phyloP scores from a whole-genome alignment of 2,797 vertebrate species.

The Chloroceryle inda region DNA sequence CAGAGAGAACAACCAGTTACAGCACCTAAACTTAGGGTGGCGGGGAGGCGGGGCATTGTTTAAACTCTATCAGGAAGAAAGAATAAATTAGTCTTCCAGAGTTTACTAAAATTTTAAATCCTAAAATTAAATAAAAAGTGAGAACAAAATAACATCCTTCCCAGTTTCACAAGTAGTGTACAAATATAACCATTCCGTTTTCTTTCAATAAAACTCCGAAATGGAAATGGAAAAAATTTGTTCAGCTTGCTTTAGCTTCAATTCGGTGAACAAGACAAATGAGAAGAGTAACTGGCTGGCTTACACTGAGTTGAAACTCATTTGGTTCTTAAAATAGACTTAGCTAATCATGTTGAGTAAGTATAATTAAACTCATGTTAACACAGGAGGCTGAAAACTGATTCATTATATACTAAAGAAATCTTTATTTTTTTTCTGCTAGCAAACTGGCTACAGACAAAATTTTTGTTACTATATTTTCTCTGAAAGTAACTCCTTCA shows the following conservation, averaged over 20 bases:
- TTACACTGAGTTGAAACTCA: background rate
- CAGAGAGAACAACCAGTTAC: background rate
- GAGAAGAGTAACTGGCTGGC: background rate
- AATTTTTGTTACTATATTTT: background rate
- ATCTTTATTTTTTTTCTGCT: background rate
- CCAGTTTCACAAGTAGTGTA: background rate
- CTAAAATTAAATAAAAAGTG: background rate
- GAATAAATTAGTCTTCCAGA: background rate
- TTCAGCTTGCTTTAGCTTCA: background rate
- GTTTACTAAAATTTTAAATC: background rate
- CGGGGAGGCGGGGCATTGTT: rapidly evolving
- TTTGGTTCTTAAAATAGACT: background rate
- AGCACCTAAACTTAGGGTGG: background rate
- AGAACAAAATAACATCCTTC: background rate
- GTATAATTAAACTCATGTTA: background rate
- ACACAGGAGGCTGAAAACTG: background rate
- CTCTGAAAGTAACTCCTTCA: background rate
- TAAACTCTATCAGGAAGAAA: background rate
- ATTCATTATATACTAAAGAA: background rate
- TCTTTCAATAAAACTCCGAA: background rate
- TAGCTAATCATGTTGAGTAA: background rate
- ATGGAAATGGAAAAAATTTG: background rate
- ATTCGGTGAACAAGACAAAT: background rate
- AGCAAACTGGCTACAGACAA: background rate
- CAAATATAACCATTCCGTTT: background rate